phyloP scores from a whole-genome alignment of 2,113 vertebrate genomes.

The Tragelaphus strepsiceros region DNA sequence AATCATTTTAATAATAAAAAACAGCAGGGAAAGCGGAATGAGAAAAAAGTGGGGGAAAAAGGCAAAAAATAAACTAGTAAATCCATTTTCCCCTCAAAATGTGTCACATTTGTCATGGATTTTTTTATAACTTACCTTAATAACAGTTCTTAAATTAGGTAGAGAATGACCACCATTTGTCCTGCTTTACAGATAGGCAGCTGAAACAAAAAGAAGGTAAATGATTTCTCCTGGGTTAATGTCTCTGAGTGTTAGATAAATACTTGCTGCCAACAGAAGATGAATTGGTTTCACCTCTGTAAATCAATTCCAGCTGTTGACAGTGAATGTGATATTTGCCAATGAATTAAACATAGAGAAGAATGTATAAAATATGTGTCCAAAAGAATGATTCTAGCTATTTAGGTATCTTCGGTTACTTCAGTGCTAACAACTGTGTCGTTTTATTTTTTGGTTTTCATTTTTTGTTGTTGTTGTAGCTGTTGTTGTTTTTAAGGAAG shows the following conservation, averaged over 20 bases:
- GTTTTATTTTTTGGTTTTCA: not conserved
- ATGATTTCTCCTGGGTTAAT: not conserved
- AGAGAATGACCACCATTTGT: not conserved
- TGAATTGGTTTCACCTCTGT: not conserved
- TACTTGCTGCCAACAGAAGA: conserved; percentile 12
- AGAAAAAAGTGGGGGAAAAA: not conserved
- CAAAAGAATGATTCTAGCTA: not conserved
- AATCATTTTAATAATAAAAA: not conserved
- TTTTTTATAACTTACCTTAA: not conserved
- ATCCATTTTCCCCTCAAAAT: not conserved
- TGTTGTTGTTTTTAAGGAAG: not conserved
- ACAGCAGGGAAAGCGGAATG: not conserved
- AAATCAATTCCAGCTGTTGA: not conserved
- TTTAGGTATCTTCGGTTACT: not conserved
- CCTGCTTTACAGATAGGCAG: not conserved
- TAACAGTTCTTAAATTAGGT: not conserved
- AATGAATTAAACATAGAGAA: not conserved
- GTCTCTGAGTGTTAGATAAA: not conserved
- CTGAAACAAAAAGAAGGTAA: not conserved
- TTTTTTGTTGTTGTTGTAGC: not conserved
- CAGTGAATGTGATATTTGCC: not conserved
- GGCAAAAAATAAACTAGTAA: not conserved
- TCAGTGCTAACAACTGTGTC: not conserved
- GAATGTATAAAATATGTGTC: not conserved
- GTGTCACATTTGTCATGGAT: not conserved